Base-by-base conservation (phyloP, 2,888 invertebrate species). In the Theretra japonica region DNA sequence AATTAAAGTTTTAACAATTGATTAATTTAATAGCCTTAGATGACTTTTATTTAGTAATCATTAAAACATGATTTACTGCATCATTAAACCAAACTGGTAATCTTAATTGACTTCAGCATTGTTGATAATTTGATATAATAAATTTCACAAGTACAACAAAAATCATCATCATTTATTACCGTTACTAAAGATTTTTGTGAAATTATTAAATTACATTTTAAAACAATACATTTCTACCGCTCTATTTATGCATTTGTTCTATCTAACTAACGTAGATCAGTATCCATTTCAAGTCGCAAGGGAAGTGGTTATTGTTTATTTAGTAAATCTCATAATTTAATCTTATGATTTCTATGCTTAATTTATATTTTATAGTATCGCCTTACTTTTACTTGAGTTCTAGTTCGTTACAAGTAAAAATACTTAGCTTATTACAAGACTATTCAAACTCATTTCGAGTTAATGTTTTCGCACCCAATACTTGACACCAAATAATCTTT, bases 401-500 rank as follows among this genome's bases (percentile, higher is more conserved):
- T 41, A 41, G 11, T 41, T 28, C 28, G 28, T 28, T 41, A 11
- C 2, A 41, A 3, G 11, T 41, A 11, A 41, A 41, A 15, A 1
- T 15, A 57, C 57, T 21, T 57, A 57, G 21, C 57, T 57, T 23
- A 8, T 21, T 21, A 57, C 8, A 23, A 57, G 11, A 41, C 41
- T 41, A 41, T 57, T 57, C 58, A 25, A 25, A 58, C 17, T 15
- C 25, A 58, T 25, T 53, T 0, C n/a, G n/a, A 53, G 58, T 25
- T 23, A 23, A 33, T 62, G 21, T 15, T 33, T 62, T 21, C 17
- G 21, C 33, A 21, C 15, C 23, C 23, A 48, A 41, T n/a, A 62
- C 33, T 41, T 48, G 23, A 65, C 65, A 60, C 65, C 17, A 48
- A 65, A 62, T 33, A 62, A 41, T 62, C 15, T 19, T 17, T n/a